phyloP scores from a whole-genome alignment of 2,113 vertebrate genomes.

The Solenodon paradoxus region DNA sequence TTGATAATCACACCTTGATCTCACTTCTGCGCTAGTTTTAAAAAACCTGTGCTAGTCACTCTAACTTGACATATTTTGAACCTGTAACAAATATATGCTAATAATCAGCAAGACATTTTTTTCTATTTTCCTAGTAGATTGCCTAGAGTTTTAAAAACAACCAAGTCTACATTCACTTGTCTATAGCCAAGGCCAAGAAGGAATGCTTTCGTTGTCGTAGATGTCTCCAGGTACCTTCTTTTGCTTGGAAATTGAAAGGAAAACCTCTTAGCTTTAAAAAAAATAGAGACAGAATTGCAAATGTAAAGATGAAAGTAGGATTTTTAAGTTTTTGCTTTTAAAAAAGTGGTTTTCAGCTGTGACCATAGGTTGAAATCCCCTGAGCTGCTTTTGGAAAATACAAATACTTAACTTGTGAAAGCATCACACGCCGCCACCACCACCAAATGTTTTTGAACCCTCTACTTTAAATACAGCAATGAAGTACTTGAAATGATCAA shows the following conservation, averaged over 20 bases:
- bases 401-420: neutral
- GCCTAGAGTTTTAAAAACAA: conserved; percentile 13
- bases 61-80: neutral
- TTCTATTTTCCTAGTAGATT: neutral
- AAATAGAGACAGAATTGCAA: conserved; percentile 29
- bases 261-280: conserved; percentile 32
- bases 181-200: neutral
- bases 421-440: neutral
- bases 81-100: neutral
- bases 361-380: neutral
- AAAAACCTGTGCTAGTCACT: neutral
- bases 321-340: conserved; percentile 45
- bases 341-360: neutral
- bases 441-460: neutral
- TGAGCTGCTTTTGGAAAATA: neutral
- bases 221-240: neutral
- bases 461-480: neutral
- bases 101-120: neutral
- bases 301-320: conserved; percentile 1
- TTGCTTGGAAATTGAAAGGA: neutral
- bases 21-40: neutral
- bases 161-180: neutral
- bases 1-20: neutral
- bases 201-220: neutral
- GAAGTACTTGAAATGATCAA: neutral